A percentile compares a stretch with the other conserved stretches of the same genome.
Conservation (phyloP, 2,113 vertebrate species). For the Hypomesus transpacificus region DNA sequence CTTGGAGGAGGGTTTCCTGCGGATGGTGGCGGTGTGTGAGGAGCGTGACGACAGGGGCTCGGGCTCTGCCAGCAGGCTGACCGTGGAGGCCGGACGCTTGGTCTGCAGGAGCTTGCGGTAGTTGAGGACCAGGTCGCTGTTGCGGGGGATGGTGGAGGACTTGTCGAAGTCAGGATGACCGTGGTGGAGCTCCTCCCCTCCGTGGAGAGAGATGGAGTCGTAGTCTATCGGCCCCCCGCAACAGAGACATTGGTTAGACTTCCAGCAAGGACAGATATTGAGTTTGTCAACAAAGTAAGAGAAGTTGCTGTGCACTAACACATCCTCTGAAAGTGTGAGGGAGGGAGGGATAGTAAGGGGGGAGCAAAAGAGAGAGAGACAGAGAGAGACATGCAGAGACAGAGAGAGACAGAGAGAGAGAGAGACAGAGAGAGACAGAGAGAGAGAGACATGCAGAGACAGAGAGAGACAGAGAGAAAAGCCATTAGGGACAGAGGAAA, state of each 20-base stretch:
- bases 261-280: neutral
- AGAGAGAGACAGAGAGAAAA: neutral
- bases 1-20: slow-evolving; percentile 78
- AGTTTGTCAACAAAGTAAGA: too few species aligned
- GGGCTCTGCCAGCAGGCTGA: slow-evolving; percentile 71
- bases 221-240: slow-evolving; percentile 62
- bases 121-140: slow-evolving; percentile 75
- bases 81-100: slow-evolving; percentile 75
- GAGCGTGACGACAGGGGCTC: slow-evolving; percentile 49
- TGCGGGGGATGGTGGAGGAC: slow-evolving; percentile 78
- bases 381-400: neutral
- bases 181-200: slow-evolving; percentile 59
- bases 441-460: neutral
- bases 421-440: neutral
- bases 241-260: neutral
- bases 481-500: neutral
- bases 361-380: neutral
- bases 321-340: too few species aligned
- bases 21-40: slow-evolving; percentile 76
- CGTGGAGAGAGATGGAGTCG: slow-evolving; percentile 76
- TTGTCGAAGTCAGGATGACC: slow-evolving; percentile 75
- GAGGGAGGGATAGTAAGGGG: neutral
- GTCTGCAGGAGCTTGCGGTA: slow-evolving; percentile 74
- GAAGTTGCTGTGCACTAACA: too few species aligned
- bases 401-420: neutral